A percentile compares a stretch with the other conserved stretches of the same genome.
phyloP scores from a whole-genome alignment of 1,140 invertebrate species.

The Calephelis virginiensis region DNA sequence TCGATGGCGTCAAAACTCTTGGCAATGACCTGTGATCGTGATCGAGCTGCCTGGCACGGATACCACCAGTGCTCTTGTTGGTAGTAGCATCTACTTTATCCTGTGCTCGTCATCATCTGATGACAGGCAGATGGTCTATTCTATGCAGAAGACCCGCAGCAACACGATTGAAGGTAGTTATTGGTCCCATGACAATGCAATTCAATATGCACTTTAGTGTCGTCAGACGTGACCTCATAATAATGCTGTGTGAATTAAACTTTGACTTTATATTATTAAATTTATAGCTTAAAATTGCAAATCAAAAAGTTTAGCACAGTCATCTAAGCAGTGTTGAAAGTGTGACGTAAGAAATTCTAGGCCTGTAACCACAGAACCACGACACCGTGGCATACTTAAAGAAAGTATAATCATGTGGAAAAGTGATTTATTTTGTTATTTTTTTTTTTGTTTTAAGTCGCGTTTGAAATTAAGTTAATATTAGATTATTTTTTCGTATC shows the following conservation, averaged over 20 bases:
- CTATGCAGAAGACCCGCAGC: too few relatives aligned
- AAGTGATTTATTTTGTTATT: not conserved
- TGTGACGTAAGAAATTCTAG: constrained; percentile 41
- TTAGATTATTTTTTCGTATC: too few relatives aligned
- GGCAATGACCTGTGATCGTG: too few relatives aligned
- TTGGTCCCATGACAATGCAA: constrained; percentile 31
- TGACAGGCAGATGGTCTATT: too few relatives aligned
- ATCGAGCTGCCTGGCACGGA: too few relatives aligned
- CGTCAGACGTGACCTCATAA: constrained; percentile 32
- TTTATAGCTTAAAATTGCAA: not conserved
- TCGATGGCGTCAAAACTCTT: too few relatives aligned
- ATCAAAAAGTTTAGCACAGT: constrained; percentile 18
- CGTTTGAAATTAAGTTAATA: too few relatives aligned
- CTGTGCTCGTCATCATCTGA: too few relatives aligned
- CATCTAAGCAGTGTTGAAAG: constrained; percentile 38
- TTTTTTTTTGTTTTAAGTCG: not conserved
- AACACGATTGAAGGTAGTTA: not conserved
- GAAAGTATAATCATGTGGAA: not conserved
- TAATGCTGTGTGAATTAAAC: not conserved
- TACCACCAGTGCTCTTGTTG: too few relatives aligned
- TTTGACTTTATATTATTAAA: constrained; percentile 5
- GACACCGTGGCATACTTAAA: constrained; percentile 36
- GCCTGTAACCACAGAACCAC: constrained; percentile 36
- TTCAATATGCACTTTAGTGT: constrained; percentile 34
- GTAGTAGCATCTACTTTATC: too few relatives aligned